phyloP scores from a whole-genome alignment of 2,797 vertebrate species.

The Anisognathus igniventris region DNA sequence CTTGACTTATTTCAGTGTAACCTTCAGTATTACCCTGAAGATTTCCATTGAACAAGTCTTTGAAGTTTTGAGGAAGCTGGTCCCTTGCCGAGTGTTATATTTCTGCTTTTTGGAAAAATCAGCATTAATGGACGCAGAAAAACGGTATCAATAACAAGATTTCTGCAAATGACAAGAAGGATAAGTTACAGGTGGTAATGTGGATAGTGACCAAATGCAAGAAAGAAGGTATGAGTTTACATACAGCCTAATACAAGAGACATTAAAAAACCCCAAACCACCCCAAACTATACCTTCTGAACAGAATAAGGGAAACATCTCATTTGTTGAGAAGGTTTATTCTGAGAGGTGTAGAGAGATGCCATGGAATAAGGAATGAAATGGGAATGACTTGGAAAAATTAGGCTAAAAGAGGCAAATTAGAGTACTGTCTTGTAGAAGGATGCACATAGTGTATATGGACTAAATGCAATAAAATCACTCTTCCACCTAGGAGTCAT shows the following conservation, averaged over 20 bases:
- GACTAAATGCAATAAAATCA: background rate
- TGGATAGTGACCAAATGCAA: background rate
- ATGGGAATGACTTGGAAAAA: background rate
- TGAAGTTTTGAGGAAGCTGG: background rate
- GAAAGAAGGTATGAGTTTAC: background rate
- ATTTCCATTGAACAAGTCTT: background rate
- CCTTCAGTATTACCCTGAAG: background rate
- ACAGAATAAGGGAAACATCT: background rate
- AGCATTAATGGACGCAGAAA: background rate
- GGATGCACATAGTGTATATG: background rate
- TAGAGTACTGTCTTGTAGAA: background rate
- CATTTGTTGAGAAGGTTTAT: background rate
- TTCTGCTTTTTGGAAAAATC: background rate
- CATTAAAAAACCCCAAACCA: background rate
- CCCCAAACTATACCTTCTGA: background rate
- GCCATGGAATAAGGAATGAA: background rate
- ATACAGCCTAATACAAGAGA: background rate
- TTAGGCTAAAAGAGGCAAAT: background rate
- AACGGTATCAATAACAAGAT: background rate
- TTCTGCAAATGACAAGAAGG: background rate
- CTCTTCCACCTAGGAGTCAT: background rate
- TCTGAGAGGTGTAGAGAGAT: background rate
- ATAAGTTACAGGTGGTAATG: background rate
- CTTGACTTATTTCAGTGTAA: background rate
- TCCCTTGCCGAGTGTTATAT: background rate